Evolutionary conservation across 2,888 invertebrate genomes (phyloP).

Genomic region (Eulithis testata): DNA sequence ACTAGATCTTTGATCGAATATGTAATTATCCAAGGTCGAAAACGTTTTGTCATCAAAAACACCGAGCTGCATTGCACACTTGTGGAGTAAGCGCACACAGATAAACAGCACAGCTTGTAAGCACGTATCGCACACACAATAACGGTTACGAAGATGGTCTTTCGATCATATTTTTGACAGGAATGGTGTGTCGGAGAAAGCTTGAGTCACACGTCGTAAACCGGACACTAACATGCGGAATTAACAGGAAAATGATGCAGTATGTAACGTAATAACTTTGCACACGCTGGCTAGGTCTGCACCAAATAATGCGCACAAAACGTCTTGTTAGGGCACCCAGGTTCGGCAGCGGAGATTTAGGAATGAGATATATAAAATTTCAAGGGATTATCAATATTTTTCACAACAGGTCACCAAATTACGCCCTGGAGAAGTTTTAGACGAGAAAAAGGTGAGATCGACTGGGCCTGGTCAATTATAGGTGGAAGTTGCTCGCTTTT

Average conservation of each 20-base stretch:
- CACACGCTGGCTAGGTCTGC: constrained; percentile 74
- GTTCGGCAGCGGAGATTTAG: constrained; percentile 81
- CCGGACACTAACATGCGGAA: constrained; percentile 72
- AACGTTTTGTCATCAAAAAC: constrained; percentile 73
- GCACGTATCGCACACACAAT: constrained; percentile 79
- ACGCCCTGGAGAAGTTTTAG: constrained; percentile 96
- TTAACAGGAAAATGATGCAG: constrained; percentile 72
- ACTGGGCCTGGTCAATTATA: constrained; percentile 80
- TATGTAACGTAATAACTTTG: constrained; percentile 77
- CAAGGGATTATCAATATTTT: constrained; percentile 78
- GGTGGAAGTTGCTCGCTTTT: constrained; percentile 83
- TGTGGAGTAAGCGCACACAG: constrained; percentile 76
- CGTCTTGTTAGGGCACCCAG: constrained; percentile 60
- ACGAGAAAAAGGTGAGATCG: constrained; percentile 95
- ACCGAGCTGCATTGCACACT: constrained; percentile 78
- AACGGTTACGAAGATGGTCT: constrained; percentile 62
- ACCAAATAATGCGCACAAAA: constrained; percentile 65
- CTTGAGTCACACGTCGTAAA: constrained; percentile 63
- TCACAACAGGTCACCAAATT: constrained; percentile 92
- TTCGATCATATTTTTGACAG: constrained; percentile 52
- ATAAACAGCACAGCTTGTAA: constrained; percentile 81
- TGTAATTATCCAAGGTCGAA: constrained; percentile 69
- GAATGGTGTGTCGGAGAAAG: constrained; percentile 64
- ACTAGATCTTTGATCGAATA: constrained; percentile 44
- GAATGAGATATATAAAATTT: constrained; percentile 56